These are phyloP conservation scores for Prunella fulvescens DNA, from an alignment of 2,113 vertebrate species.

Conservation along the genomic window DNA sequence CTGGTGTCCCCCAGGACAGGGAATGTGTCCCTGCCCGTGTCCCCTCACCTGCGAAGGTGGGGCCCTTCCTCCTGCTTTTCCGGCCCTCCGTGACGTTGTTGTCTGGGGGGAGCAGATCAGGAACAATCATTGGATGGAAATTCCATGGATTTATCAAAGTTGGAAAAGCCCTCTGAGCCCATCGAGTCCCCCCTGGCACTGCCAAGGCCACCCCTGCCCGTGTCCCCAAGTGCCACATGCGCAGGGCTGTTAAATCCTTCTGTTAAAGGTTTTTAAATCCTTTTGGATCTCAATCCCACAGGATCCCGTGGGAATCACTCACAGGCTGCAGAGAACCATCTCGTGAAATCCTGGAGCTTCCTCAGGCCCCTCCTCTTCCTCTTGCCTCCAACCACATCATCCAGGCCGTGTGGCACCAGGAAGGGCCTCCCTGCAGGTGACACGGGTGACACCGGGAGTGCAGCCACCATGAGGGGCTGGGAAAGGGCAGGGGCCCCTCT, in stretches of 20 bases:
- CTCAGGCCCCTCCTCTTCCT: slow-evolving; percentile 73
- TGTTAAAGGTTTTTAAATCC: background rate
- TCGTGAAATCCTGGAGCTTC: slow-evolving; percentile 80
- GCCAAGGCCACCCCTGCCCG: background rate
- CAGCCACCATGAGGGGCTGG: fast-evolving
- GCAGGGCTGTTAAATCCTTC: background rate
- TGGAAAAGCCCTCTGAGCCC: background rate
- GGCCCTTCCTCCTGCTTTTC: background rate
- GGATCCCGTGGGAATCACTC: slow-evolving; percentile 6
- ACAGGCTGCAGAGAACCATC: slow-evolving; percentile 83
- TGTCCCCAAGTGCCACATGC: background rate
- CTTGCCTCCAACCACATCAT: slow-evolving; percentile 71
- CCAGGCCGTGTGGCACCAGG: slow-evolving; percentile 73
- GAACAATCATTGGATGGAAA: background rate
- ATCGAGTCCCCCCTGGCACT: background rate
- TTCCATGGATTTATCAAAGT: fast-evolving
- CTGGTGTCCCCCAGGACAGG: background rate
- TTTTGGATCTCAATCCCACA: fast-evolving
- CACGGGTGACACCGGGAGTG: fast-evolving
- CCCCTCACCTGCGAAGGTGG: background rate
- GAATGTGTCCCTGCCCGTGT: background rate
- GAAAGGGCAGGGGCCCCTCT: background rate
- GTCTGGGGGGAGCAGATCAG: background rate
- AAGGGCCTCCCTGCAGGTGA: slow-evolving; percentile 77
- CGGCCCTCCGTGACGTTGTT: fast-evolving